phyloP scores from a whole-genome alignment of 2,797 vertebrate genomes.

The Eulemur coronatus region DNA sequence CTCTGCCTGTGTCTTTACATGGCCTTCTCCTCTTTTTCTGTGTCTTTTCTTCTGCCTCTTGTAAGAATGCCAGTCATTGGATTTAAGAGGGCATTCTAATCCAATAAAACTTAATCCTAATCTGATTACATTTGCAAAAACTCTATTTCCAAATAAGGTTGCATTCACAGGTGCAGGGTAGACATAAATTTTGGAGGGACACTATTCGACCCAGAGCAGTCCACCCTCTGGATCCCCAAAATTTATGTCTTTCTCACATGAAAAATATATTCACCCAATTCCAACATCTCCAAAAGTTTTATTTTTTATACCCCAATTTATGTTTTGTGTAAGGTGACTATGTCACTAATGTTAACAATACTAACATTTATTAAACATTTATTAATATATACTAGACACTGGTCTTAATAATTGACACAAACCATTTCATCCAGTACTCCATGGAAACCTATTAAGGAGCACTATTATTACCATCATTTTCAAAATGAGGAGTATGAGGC shows the following conservation, averaged over 20 bases:
- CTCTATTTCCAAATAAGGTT: neutral
- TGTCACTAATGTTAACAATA: neutral
- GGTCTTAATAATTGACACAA: neutral
- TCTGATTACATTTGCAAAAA: neutral
- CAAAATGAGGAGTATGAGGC: neutral
- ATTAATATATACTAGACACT: neutral
- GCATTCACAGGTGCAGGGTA: neutral
- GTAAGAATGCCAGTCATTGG: neutral
- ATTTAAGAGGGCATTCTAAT: neutral
- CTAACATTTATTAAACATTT: neutral
- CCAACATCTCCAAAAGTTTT: neutral
- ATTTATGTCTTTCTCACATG: neutral
- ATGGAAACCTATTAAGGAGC: neutral
- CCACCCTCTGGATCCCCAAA: neutral
- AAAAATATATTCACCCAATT: neutral
- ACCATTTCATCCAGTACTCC: neutral
- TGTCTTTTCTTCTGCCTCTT: neutral
- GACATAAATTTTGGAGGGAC: neutral
- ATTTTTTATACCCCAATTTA: neutral
- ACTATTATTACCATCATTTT: neutral
- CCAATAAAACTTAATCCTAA: neutral
- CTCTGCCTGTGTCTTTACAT: neutral
- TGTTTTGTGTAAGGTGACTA: neutral
- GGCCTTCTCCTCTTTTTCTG: neutral
- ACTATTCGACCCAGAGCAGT: neutral